Conservation (phyloP, 1,140 invertebrate species). For the Monochamus saltuarius region DNA sequence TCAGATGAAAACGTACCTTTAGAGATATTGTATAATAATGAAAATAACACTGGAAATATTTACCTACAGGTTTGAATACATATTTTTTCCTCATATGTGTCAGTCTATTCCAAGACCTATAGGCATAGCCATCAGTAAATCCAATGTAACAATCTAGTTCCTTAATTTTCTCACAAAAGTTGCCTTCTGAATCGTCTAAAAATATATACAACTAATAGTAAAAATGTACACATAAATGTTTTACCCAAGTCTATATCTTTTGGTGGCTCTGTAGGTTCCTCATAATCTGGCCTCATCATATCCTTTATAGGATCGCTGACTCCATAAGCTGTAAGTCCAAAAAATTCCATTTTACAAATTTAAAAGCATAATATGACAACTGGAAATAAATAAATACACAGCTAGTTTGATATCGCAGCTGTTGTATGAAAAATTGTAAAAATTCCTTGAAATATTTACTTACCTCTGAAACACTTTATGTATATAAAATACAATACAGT, state of each 20-base stretch:
- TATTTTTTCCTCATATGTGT: constrained; percentile 35
- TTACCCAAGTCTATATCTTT: constrained; percentile 8
- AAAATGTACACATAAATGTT: constrained; percentile 11
- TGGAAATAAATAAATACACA: no score
- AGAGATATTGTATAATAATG: no score
- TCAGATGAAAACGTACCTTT: background rate
- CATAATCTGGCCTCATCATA: constrained; percentile 37
- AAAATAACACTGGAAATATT: background rate
- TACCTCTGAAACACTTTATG: no score
- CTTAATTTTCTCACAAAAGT: constrained; percentile 35
- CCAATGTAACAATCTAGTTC: constrained; percentile 43
- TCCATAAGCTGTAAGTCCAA: constrained; percentile 37
- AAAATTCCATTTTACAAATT: constrained; percentile 38
- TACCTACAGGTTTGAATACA: constrained; percentile 39
- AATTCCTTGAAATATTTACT: no score
- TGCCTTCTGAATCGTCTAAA: constrained; percentile 1
- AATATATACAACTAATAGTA: background rate
- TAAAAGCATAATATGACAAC: no score
- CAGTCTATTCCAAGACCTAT: constrained; percentile 38
- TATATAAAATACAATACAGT: no score
- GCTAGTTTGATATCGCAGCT: no score
- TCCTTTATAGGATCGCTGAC: constrained; percentile 35
- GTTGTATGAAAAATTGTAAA: no score
- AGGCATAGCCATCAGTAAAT: constrained; percentile 39
- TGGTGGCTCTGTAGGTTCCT: constrained; percentile 30